phyloP scores from a whole-genome alignment of 2,113 vertebrate genomes.

The Nibea albiflora region DNA sequence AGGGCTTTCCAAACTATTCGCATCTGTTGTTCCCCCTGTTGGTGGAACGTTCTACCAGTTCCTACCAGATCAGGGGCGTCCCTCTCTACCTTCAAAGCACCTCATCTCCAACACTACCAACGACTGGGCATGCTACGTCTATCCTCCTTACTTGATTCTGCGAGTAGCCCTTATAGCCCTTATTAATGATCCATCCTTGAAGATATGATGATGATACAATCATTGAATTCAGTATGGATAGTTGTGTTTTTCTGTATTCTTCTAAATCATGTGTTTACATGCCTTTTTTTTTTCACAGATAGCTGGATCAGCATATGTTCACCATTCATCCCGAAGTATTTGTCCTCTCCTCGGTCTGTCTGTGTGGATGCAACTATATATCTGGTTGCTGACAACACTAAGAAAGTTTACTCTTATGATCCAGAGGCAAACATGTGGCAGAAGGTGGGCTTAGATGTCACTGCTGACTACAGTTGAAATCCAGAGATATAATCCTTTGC shows the following conservation, averaged over 20 bases:
- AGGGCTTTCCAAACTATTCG: too few species aligned
- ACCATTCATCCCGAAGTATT: conserved; percentile 96
- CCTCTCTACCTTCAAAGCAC: too few species aligned
- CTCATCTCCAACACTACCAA: too few species aligned
- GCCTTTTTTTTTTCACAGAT: conserved; percentile 80
- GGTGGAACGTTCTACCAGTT: too few species aligned
- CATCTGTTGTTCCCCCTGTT: too few species aligned
- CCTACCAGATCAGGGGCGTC: too few species aligned
- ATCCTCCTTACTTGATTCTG: too few species aligned
- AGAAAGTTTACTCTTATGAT: conserved; percentile 93
- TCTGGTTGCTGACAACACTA: conserved; percentile 96
- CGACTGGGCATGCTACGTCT: too few species aligned
- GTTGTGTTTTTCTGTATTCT: not conserved
- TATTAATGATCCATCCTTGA: not conserved
- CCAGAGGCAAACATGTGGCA: conserved; percentile 96
- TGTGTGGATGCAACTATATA: conserved; percentile 90
- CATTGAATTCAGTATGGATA: not conserved
- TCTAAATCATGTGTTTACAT: not conserved
- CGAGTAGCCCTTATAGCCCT: not conserved
- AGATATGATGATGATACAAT: not conserved
- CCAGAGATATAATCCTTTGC: not conserved
- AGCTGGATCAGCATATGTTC: conserved; percentile 91
- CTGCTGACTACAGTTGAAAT: not conserved
- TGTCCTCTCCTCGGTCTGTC: conserved; percentile 92
- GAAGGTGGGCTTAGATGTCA: conserved; percentile 84